Conservation (phyloP, 1,140 invertebrate genomes). For the Conus betulinus region DNA sequence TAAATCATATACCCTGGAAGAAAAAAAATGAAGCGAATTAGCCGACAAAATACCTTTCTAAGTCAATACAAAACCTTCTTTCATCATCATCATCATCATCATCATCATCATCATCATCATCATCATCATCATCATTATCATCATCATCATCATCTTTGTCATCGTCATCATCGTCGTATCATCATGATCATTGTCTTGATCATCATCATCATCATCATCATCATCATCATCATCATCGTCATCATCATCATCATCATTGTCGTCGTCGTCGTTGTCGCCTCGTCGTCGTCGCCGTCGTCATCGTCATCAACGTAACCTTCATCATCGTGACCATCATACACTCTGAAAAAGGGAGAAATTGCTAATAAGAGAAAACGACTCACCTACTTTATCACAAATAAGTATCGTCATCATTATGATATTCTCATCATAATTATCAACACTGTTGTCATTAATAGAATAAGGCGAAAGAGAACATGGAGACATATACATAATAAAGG, state of each 20-base stretch:
- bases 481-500: too few relatives aligned
- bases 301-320: neutral
- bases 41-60: neutral
- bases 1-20: slow-evolving; percentile 35
- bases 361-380: too few relatives aligned
- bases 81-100: neutral
- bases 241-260: neutral
- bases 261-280: neutral
- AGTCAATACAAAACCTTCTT: neutral
- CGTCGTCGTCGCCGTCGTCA: neutral
- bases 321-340: neutral
- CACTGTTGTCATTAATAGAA: too few relatives aligned
- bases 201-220: neutral
- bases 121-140: neutral
- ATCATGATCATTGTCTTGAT: neutral
- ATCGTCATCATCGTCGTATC: too few relatives aligned
- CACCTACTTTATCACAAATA: too few relatives aligned
- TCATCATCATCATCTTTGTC: neutral
- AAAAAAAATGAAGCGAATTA: neutral
- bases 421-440: too few relatives aligned
- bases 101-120: neutral
- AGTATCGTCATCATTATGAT: too few relatives aligned
- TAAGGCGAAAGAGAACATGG: too few relatives aligned
- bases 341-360: too few relatives aligned
- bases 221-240: neutral